Percentiles rank a stretch among this genome's conserved stretches.
These are phyloP conservation scores for Micrasema minimum DNA, from an alignment of 1,140 invertebrate species.

Conservation along the genomic window DNA sequence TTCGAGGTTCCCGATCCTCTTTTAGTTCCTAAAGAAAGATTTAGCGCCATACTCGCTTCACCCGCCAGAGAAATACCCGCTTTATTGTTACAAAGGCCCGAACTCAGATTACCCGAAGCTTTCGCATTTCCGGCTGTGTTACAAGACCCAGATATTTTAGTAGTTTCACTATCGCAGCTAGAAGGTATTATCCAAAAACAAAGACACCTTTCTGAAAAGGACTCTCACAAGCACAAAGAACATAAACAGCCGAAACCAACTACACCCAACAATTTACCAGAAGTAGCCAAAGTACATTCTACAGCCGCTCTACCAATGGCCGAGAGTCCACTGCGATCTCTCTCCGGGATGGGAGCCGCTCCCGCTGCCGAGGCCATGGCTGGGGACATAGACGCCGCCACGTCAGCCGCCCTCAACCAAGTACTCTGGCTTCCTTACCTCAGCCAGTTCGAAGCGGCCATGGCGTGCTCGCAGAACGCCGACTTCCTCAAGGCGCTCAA, in stretches of 20 bases:
- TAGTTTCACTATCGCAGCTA: slow-evolving; percentile 79
- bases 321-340: slow-evolving; percentile 45
- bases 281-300: slow-evolving; percentile 5
- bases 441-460: slow-evolving; percentile 69
- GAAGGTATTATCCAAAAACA: slow-evolving; percentile 75
- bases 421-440: slow-evolving; percentile 78
- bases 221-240: slow-evolving; percentile 32
- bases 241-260: slow-evolving; percentile 38
- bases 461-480: slow-evolving; percentile 63
- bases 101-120: slow-evolving; percentile 76
- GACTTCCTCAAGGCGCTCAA: slow-evolving; percentile 65
- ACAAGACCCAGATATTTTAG: slow-evolving; percentile 81
- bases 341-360: slow-evolving; percentile 35
- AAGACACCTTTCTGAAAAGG: slow-evolving; percentile 58
- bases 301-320: slow-evolving; percentile 7
- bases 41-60: slow-evolving; percentile 75
- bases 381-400: slow-evolving; percentile 73
- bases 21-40: slow-evolving; percentile 78
- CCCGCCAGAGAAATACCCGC: slow-evolving; percentile 81
- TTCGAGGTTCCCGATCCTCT: slow-evolving; percentile 83
- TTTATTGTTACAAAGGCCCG: slow-evolving; percentile 74
- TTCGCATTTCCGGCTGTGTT: slow-evolving; percentile 76
- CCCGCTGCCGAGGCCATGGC: slow-evolving; percentile 59
- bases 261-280: slow-evolving; percentile 20
- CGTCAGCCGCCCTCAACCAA: slow-evolving; percentile 74